A percentile compares a stretch with the other conserved stretches of the same genome.
Evolutionary conservation across 2,113 vertebrate genomes (phyloP).

Genomic region (Sinocyclocheilus anshuiensis): DNA sequence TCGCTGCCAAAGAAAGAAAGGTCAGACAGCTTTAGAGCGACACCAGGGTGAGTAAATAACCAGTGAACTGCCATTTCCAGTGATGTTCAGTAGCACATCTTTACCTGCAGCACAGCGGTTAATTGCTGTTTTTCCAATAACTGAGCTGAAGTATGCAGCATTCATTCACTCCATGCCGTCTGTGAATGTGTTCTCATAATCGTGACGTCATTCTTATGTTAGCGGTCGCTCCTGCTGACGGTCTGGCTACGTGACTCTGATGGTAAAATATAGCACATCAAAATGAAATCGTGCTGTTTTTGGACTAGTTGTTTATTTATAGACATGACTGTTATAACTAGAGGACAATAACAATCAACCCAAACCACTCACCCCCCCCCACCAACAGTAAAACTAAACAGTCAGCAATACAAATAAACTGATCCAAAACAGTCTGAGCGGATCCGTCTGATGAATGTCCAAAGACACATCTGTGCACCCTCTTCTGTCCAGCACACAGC

Average conservation of each 20-base stretch:
- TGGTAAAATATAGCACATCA: not conserved
- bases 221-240: not conserved
- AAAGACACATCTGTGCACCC: not conserved
- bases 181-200: not conserved
- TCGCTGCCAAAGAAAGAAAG: not conserved
- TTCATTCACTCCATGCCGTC: not conserved
- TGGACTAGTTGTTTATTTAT: conserved; percentile 69
- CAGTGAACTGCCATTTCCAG: not conserved
- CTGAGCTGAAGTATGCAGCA: not conserved
- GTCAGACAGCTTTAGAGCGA: not conserved
- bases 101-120: not conserved
- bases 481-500: not conserved
- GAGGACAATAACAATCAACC: conserved; percentile 75
- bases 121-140: not conserved
- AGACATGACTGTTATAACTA: conserved; percentile 75
- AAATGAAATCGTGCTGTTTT: conserved; percentile 36
- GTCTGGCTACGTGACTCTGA: not conserved
- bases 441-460: not conserved
- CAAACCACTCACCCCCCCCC: conserved; percentile 48
- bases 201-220: not conserved
- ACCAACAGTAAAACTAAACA: conserved; percentile 68
- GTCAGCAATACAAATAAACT: conserved; percentile 68
- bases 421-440: not conserved
- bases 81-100: not conserved
- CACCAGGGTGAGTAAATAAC: not conserved